A percentile compares a stretch with the other conserved stretches of the same genome.
These are phyloP conservation scores for Meriones psammophilus DNA, from an alignment of 2,797 vertebrate genomes.

Conservation along the genomic window DNA sequence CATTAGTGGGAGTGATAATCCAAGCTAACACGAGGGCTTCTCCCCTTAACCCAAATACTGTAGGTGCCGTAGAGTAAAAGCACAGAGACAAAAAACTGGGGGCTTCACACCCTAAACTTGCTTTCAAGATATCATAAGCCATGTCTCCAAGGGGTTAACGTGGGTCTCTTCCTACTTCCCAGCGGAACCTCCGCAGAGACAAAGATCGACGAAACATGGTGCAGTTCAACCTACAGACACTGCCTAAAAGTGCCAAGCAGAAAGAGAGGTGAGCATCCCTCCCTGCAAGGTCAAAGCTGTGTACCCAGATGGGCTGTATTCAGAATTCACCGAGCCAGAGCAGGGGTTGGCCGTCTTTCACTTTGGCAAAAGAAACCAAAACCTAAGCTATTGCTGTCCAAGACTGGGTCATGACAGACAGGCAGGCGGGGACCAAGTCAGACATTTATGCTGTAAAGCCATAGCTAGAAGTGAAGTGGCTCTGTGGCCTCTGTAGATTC, in stretches of 20 bases:
- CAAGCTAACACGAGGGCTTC: background rate
- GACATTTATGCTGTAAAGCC: fast-evolving
- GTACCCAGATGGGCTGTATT: background rate
- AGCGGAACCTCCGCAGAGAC: constrained; percentile 98
- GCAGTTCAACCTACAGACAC: constrained; percentile 98
- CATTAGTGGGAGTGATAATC: background rate
- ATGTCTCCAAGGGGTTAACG: background rate
- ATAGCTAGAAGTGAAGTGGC: background rate
- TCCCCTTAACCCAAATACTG: too few relatives aligned
- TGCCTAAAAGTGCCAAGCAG: constrained; percentile 99
- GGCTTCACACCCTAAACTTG: background rate
- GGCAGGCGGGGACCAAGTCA: fast-evolving
- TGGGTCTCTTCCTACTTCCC: background rate
- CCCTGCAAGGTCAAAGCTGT: background rate
- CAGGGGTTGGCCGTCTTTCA: background rate
- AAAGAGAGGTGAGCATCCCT: constrained; percentile 94
- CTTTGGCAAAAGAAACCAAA: background rate
- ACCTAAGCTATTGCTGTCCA: background rate
- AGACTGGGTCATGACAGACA: background rate
- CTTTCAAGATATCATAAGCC: background rate
- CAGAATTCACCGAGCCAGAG: background rate
- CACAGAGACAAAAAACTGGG: background rate
- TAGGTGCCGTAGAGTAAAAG: background rate
- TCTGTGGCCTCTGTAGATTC: background rate
- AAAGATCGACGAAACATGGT: constrained; percentile 98